Conservation (phyloP, 2,797 vertebrate genomes). For the Yasuhikotakia modesta region DNA sequence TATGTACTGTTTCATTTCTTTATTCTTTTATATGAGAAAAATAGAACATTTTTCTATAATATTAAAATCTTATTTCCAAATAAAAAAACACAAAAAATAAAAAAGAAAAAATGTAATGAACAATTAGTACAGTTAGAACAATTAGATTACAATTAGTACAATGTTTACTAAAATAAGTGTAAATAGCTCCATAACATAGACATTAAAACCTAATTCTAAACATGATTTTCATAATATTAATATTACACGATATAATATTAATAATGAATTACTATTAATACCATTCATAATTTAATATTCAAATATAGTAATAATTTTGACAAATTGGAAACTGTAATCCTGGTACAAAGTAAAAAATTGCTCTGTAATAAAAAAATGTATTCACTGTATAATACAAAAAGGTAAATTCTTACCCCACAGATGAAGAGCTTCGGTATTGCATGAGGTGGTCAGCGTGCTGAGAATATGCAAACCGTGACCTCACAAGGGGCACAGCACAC, state of each 20-base stretch:
- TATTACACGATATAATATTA: too few relatives aligned
- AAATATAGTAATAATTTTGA: not conserved
- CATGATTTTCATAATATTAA: too few relatives aligned
- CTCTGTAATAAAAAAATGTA: not conserved
- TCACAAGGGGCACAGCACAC: conserved; percentile 29
- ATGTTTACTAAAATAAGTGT: too few relatives aligned
- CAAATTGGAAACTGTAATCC: not conserved
- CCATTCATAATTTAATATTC: too few relatives aligned
- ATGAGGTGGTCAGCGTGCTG: conserved; percentile 29
- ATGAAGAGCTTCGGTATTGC: conserved; percentile 15
- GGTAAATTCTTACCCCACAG: conserved; percentile 18
- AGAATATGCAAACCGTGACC: conserved; percentile 38
- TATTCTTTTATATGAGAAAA: too few relatives aligned
- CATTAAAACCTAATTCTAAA: too few relatives aligned
- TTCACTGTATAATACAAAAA: conserved; percentile 13
- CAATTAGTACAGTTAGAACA: too few relatives aligned
- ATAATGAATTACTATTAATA: too few relatives aligned
- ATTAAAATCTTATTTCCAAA: not conserved
- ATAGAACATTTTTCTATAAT: too few relatives aligned
- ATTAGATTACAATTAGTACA: too few relatives aligned
- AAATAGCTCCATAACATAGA: too few relatives aligned
- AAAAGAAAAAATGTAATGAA: too few relatives aligned
- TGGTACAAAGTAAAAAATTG: not conserved
- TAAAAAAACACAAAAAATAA: not conserved
- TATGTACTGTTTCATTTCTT: not conserved